phyloP scores from a whole-genome alignment of 2,113 vertebrate species.

The Phylloscopus whistleri region DNA sequence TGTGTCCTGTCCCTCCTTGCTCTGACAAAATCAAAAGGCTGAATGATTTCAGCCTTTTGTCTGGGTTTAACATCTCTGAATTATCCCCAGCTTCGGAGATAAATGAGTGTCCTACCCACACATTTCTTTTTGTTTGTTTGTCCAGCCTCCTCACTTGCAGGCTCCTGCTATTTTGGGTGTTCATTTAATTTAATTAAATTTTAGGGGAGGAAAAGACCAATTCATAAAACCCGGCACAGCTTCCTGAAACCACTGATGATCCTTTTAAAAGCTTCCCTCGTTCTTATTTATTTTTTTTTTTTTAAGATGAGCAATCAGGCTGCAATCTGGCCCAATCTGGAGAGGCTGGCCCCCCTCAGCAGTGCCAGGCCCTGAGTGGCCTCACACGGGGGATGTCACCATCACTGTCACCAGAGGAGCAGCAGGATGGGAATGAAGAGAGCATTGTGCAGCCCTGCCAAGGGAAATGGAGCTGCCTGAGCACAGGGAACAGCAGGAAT shows the following conservation, averaged over 20 bases:
- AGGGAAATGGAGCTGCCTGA: neutral
- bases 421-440: neutral
- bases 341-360: neutral
- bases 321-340: neutral
- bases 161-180: neutral
- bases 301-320: neutral
- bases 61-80: neutral
- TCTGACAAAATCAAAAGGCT: neutral
- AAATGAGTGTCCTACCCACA: neutral
- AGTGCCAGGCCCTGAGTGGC: neutral
- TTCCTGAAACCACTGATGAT: neutral
- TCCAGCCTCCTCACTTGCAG: neutral
- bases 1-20: neutral
- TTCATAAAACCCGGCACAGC: neutral
- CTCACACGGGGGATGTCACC: neutral
- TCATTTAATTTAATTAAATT: neutral
- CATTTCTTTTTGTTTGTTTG: neutral
- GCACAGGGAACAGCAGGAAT: accelerated
- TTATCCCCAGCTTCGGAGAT: neutral
- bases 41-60: neutral
- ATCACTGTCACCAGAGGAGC: neutral
- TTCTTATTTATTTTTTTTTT: neutral
- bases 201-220: neutral
- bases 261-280: neutral
- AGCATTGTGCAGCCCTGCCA: neutral